Base-by-base conservation (phyloP, 2,797 vertebrate species). In the Anabacerthia variegaticeps region DNA sequence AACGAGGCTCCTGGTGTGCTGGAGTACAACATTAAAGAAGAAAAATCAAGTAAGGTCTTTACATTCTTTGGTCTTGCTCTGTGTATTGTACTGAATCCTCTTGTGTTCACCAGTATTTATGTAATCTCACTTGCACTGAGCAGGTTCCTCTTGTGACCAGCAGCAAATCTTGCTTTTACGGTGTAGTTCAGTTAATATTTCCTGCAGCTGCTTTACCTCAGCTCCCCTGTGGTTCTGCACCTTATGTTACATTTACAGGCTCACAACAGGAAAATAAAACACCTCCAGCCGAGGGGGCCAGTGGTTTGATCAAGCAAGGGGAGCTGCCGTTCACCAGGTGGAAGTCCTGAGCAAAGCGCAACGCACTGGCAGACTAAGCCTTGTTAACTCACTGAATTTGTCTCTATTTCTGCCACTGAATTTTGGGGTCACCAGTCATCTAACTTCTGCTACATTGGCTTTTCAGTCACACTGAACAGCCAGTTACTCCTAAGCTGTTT, bases 41-140 rank as follows among this genome's bases (percentile, higher is more conserved):
- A 99, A 96, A 98, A 98, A 67, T 97, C 98, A n/a, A 98, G 99
- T 99, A 97, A 87, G 99, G 97, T 63, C 69, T 89, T 69, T 21
- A 54, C 7, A 5, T 49, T 91, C 74, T 86, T 84, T 14, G 3
- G 12, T 46, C 75, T 73, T 65, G 10, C n/a, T 85, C 72, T 13
- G 21, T 36, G 34, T 84, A 44, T 88, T 85, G 32, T 69, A 48
- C 44, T 43, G 37, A 27, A 22, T 69, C 24, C 43, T 88, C 73
- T 91, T 69, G 62, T 77, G 59, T 68, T 71, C 67, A 56, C 46
- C 34, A n/a, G 23, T 69, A 48, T 87, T 81, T 68, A 48, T 49
- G 43, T 37, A 79, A 67, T 90, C 39, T 76, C n/a, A 28, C 48
- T 85, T 85, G 71, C 37, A 68, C 34, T 30, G 48, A 82, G 71